These are phyloP conservation scores for Phalacrocorax pelagicus DNA, from an alignment of 2,113 vertebrate genomes.

Conservation along the genomic window DNA sequence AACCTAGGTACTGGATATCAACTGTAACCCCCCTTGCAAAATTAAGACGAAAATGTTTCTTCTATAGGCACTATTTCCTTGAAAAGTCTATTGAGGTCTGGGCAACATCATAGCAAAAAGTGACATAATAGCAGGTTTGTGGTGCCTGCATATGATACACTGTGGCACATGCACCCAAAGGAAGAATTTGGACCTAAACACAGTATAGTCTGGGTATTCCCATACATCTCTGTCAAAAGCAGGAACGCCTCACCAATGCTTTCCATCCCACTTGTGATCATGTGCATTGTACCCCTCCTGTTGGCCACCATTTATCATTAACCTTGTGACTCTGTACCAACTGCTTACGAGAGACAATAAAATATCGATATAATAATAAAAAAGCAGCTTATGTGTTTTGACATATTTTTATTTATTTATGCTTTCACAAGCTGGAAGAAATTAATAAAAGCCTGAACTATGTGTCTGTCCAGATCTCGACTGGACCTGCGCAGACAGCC, in stretches of 20 bases:
- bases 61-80: not conserved
- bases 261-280: not conserved
- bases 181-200: not conserved
- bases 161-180: not conserved
- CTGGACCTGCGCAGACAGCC: not conserved
- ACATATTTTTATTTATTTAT: not conserved
- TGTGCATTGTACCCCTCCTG: not conserved
- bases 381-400: not conserved
- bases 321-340: rapidly evolving
- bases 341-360: not conserved
- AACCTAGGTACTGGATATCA: not conserved
- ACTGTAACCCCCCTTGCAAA: not conserved
- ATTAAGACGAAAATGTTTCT: not conserved
- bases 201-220: not conserved
- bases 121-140: not conserved
- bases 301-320: not conserved
- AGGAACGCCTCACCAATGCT: not conserved
- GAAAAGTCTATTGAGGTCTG: not conserved
- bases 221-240: not conserved
- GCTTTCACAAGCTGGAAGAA: not conserved
- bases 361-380: not conserved
- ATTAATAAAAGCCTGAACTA: not conserved
- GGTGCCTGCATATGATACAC: not conserved
- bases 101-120: not conserved
- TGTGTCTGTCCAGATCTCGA: not conserved